Base-by-base conservation (phyloP, 2,113 vertebrate species). In the Forbesichthys agassizii region DNA sequence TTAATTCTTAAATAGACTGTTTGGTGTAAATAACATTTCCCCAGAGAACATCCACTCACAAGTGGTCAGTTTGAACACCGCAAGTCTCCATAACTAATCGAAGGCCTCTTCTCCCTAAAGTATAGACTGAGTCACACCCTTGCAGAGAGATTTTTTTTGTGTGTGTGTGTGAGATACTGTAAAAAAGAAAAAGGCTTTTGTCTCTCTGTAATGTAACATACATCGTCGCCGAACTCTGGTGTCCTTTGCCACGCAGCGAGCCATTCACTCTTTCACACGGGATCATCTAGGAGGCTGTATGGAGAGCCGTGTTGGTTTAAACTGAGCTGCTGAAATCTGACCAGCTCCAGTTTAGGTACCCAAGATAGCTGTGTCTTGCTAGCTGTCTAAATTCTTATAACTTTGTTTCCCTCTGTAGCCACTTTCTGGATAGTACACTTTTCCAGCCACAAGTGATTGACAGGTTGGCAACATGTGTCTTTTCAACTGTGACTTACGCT, bases 141-240 rank as follows among this genome's bases (percentile, higher is more conserved):
- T 27, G 27, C 27, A 27, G 27, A 27, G 27, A 27, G 27, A 27
- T 27, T 27, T 27, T 42, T 42, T 42, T 53, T 49, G 64, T 73
- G 69, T 88, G 20, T 20, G 20, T 27, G 27, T 27, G 27, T 27
- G 27, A 0, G 27, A 27, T 27, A 27, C 27, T 27, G 27, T 27
- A 27, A 27, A 27, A 27, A 27, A 27, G 77, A 81, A 88, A 75
- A 61, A 73, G 59, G 53, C 90, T 90, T 86, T 87, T 92, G 88
- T 83, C 70, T 68, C 70, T 66, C 27, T 27, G 27, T 82, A 87
- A 84, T 86, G 36, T 47, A 6, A 69, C 10, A 51, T 67, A n/a
- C 57, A 55, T 33, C 69, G 64, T 65, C 69, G 64, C 64, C 33
- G 11, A 51, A 16, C 20, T 11, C 18, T 52, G 62, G 46, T 68